Base-by-base conservation (phyloP, 2,113 vertebrate genomes). In the Oryzias curvinotus region DNA sequence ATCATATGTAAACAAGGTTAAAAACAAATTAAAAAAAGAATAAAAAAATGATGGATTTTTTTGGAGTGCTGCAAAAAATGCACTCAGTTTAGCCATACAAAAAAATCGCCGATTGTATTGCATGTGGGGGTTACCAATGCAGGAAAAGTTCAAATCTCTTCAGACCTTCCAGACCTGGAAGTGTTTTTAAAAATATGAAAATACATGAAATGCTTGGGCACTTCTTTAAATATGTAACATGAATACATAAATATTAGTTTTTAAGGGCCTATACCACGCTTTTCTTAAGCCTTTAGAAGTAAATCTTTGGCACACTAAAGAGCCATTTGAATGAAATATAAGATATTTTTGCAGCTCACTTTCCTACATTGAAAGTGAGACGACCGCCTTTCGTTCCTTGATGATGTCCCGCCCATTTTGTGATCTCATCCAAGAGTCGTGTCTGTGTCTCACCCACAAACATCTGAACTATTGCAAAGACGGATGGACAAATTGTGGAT, bases 1-100 rank as follows among this genome's bases (percentile, higher is more conserved):
- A 84, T 71, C 49, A 77, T 66, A 84, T 68, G 23, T 44, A 57
- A 75, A 72, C 23, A 62, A 81, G 47, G 45, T 65, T 23, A 73
- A 62, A 65, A 26, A n/a, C n/a, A n/a, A n/a, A n/a, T n/a, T n/a
- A n/a, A n/a, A 28, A 26, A 18, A 43, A n/a, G 30, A n/a, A 18
- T 10, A n/a, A 47, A 60, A 12, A 16, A 19, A 18, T 7, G 26
- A 57, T 42, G 72, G 60, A 7, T 21, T 69, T 71, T 65, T 56
- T 51, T 71, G 65, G 63, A 71, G 36, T 17, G 42, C 14, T 72
- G 47, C 26, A 60, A 47, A 64, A 42, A 52, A 41, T 42, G 36
- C 42, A 45, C 15, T 49, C 41, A 60, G 64, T 45, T 59, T 4
- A 15, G 19, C n/a, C 46, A 36, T 7, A 26, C 10, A 28, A 44